Conservation (phyloP, 2,888 invertebrate genomes). For the Eremobia ochroleuca region DNA sequence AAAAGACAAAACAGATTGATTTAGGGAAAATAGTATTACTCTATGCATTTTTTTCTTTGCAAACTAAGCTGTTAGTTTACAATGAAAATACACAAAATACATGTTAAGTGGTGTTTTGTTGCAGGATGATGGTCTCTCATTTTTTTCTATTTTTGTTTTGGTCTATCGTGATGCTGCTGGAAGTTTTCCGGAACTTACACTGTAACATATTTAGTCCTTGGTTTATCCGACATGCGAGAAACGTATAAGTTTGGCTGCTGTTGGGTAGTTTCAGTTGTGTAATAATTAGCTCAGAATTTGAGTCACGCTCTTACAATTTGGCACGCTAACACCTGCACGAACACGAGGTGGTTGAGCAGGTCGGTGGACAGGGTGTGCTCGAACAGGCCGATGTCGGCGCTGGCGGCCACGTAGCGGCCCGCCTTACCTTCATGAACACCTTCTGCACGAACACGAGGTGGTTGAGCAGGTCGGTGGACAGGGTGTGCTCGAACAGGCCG, state of each 20-base stretch:
- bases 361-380: no score
- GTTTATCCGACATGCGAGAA: not conserved
- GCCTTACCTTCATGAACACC: not conserved
- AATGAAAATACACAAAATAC: not conserved
- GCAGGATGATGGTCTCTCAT: not conserved
- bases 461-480: no score
- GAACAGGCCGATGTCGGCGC: no score
- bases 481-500: no score
- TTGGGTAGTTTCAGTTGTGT: no score
- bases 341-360: no score
- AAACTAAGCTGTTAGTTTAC: no score
- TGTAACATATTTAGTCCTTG: not conserved
- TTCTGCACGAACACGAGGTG: not conserved
- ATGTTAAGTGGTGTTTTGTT: not conserved
- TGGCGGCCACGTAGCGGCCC: no score
- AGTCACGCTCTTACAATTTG: no score
- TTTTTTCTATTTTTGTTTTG: not conserved
- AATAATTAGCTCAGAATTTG: no score
- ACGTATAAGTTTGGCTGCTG: not conserved
- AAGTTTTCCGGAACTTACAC: not conserved
- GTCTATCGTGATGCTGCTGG: not conserved
- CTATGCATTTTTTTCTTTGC: no score
- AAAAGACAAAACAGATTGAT: not conserved
- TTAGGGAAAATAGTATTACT: not conserved
- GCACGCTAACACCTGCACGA: no score